Percentiles rank a stretch among this genome's conserved stretches.
Evolutionary conservation across 2,888 invertebrate species (phyloP).

Genomic region (Pasiphila rectangulata): DNA sequence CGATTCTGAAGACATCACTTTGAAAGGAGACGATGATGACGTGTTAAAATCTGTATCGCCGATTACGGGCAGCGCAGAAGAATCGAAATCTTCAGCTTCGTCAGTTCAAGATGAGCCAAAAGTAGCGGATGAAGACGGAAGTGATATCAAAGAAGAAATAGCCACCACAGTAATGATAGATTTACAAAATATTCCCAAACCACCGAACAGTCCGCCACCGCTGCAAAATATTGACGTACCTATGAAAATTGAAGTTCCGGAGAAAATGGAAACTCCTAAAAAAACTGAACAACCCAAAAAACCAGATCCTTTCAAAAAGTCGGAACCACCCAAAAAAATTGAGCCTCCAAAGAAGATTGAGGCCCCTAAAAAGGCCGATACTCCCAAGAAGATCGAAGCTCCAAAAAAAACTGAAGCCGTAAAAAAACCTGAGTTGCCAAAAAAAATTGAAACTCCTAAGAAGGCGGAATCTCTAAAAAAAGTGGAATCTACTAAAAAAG

Average conservation of each 20-base stretch:
- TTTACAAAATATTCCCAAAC: conserved; percentile 47
- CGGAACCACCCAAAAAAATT: conserved; percentile 29
- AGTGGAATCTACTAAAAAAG: conserved; percentile 8
- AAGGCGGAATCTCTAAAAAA: conserved; percentile 9
- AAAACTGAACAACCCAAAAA: conserved; percentile 14
- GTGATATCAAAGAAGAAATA: conserved; percentile 43
- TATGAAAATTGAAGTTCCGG: conserved; percentile 21
- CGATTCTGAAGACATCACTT: conserved; percentile 54
- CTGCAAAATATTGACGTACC: conserved; percentile 23
- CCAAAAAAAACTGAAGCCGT: conserved; percentile 14
- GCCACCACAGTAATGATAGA: conserved; percentile 20
- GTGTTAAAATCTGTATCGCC: conserved; percentile 46
- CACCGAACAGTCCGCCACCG: conserved; percentile 56
- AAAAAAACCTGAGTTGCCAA: neutral
- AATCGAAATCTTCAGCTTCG: conserved; percentile 44
- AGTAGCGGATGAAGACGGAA: conserved; percentile 32
- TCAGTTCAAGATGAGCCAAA: conserved; percentile 33
- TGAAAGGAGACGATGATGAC: conserved; percentile 52
- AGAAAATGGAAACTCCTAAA: conserved; percentile 15
- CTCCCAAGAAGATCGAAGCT: conserved; percentile 6
- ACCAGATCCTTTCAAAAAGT: conserved; percentile 37
- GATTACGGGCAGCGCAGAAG: conserved; percentile 42
- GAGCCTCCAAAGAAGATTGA: conserved; percentile 39
- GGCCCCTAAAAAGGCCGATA: conserved; percentile 37
- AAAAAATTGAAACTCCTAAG: conserved; percentile 5